phyloP scores from a whole-genome alignment of 2,888 invertebrate species.

The Habrosyne pyritoides region DNA sequence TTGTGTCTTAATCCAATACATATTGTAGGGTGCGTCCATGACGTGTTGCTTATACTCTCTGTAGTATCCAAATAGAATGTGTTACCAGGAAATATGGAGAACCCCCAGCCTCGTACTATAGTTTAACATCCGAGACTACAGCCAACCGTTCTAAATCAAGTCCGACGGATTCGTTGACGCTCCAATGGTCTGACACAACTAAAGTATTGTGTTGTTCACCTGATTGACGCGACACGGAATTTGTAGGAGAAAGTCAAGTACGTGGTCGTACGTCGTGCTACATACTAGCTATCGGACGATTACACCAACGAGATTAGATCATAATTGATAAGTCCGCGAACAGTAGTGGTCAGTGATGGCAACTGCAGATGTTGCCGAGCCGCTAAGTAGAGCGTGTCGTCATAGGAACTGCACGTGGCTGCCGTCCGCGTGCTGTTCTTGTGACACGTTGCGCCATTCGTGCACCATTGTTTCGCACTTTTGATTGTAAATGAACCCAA shows the following conservation, averaged over 20 bases:
- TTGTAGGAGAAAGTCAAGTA: slow-evolving; percentile 79
- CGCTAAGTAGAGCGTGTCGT: slow-evolving; percentile 61
- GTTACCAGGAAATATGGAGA: slow-evolving; percentile 25
- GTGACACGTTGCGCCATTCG: slow-evolving; percentile 39
- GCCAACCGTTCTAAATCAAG: slow-evolving; percentile 73
- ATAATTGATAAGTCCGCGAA: slow-evolving; percentile 69
- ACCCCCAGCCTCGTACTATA: slow-evolving; percentile 32
- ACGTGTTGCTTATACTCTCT: slow-evolving; percentile 21
- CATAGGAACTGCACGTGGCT: slow-evolving; percentile 51
- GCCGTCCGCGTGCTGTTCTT: slow-evolving; percentile 36
- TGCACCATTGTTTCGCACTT: slow-evolving; percentile 35
- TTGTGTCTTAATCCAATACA: slow-evolving; percentile 34
- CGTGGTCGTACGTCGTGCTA: slow-evolving; percentile 66
- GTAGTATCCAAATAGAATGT: slow-evolving; percentile 19
- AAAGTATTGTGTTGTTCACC: slow-evolving; percentile 72
- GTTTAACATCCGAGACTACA: slow-evolving; percentile 56
- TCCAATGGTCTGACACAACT: slow-evolving; percentile 64
- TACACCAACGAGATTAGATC: slow-evolving; percentile 70
- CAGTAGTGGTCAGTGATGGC: slow-evolving; percentile 36
- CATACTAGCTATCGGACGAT: slow-evolving; percentile 58
- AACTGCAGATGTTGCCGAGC: slow-evolving; percentile 39
- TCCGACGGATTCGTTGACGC: slow-evolving; percentile 64
- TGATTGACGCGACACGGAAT: slow-evolving; percentile 76
- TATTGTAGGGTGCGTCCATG: slow-evolving; percentile 18
- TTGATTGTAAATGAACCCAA: neutral